These are phyloP conservation scores for Ranitomeya imitator DNA, from an alignment of 2,113 vertebrate species.

Conservation along the genomic window DNA sequence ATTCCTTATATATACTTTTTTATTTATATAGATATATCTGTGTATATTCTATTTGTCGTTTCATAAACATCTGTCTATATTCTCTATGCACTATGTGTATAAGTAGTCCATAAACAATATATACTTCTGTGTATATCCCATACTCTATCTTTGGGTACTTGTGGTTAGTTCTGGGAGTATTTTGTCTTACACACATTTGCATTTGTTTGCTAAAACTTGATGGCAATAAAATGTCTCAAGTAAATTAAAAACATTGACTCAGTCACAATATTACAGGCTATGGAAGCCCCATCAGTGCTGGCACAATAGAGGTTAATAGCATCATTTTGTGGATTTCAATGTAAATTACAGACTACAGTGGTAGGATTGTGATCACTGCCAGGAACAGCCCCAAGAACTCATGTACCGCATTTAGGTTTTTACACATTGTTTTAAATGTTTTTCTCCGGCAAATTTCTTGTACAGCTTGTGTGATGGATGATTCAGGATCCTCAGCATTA, in stretches of 20 bases:
- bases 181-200: background rate
- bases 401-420: background rate
- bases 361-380: background rate
- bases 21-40: background rate
- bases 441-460: background rate
- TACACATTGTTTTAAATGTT: background rate
- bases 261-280: background rate
- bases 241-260: background rate
- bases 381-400: background rate
- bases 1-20: background rate
- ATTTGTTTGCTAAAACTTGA: background rate
- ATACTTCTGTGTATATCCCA: background rate
- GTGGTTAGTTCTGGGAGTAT: background rate
- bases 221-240: background rate
- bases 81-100: background rate
- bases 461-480: background rate
- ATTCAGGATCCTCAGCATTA: background rate
- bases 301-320: background rate
- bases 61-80: background rate
- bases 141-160: background rate
- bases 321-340: background rate
- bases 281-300: background rate
- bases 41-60: background rate
- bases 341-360: background rate
- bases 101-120: background rate